phyloP scores from a whole-genome alignment of 2,113 vertebrate species.

The Typhlomys cinereus region DNA sequence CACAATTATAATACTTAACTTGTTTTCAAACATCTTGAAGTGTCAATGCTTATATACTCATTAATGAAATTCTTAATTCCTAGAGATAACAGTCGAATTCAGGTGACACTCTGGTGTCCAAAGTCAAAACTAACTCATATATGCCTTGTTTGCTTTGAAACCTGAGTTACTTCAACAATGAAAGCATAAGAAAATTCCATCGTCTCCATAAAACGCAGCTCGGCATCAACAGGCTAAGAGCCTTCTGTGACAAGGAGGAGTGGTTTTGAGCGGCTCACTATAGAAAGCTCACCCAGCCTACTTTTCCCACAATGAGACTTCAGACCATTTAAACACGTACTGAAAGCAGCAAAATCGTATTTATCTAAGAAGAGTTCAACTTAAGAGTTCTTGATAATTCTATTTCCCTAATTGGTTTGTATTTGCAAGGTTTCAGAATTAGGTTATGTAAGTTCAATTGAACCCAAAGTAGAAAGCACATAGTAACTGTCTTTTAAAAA shows the following conservation, averaged over 20 bases:
- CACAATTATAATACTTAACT: constrained; percentile 33
- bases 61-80: constrained; percentile 14
- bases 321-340: too few species aligned
- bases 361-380: not conserved
- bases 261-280: not conserved
- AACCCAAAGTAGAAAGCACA: not conserved
- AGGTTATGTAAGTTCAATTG: not conserved
- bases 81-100: constrained; percentile 5
- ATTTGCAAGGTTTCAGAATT: constrained; percentile 22
- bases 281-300: not conserved
- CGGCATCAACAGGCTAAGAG: not conserved
- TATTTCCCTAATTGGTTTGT: constrained; percentile 5
- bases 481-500: not conserved
- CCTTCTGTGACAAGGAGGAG: not conserved
- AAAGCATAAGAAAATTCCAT: constrained; percentile 54
- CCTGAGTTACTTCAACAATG: constrained; percentile 31
- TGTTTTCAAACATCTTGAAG: constrained; percentile 30
- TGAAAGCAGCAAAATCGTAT: too few species aligned
- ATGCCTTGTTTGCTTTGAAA: not conserved
- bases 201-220: constrained; percentile 14
- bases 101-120: not conserved
- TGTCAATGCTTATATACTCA: not conserved
- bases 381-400: constrained; percentile 10
- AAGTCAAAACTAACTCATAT: not conserved
- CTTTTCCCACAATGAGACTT: not conserved